These are phyloP conservation scores for Ochropacha duplaris DNA, from an alignment of 2,888 invertebrate genomes.

Conservation along the genomic window DNA sequence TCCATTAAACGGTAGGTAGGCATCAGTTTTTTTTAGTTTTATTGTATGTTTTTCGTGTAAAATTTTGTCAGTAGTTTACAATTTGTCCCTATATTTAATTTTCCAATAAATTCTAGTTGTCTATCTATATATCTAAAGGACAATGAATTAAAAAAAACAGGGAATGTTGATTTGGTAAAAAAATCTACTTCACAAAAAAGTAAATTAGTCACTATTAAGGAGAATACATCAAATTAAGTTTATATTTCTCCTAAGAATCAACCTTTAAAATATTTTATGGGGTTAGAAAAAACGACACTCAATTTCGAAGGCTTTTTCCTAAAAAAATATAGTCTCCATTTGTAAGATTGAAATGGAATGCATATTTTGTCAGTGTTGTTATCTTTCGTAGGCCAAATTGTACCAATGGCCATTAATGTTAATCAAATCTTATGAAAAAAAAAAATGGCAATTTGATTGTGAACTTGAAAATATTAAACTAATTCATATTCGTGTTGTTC, in stretches of 20 bases:
- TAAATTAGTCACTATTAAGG: conserved; percentile 23
- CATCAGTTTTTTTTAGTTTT: conserved; percentile 47
- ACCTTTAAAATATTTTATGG: conserved; percentile 34
- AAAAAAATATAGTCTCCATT: conserved; percentile 16
- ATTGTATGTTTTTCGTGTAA: conserved; percentile 42
- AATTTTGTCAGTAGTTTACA: conserved; percentile 39
- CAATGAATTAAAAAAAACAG: background rate
- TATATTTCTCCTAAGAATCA: conserved; percentile 60
- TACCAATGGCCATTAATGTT: conserved; percentile 24
- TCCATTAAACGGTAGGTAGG: conserved; percentile 48
- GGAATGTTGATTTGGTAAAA: background rate
- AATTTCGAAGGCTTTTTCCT: conserved; percentile 9
- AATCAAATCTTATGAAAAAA: conserved; percentile 25
- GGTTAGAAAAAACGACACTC: conserved; percentile 34
- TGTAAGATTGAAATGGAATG: conserved; percentile 18
- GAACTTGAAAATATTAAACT: conserved; percentile 19
- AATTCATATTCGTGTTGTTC: conserved; percentile 27
- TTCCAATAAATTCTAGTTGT: conserved; percentile 11
- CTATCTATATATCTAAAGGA: background rate
- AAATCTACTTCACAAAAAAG: background rate
- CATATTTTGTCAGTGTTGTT: conserved; percentile 21
- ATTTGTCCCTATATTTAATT: conserved; percentile 25
- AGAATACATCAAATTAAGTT: conserved; percentile 51
- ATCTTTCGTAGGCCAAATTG: conserved; percentile 26
- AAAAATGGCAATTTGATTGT: conserved; percentile 16